Percentiles rank a stretch among this genome's conserved stretches.
Evolutionary conservation across 2,797 vertebrate species (phyloP).

Genomic region (Molossus alvarezi): DNA sequence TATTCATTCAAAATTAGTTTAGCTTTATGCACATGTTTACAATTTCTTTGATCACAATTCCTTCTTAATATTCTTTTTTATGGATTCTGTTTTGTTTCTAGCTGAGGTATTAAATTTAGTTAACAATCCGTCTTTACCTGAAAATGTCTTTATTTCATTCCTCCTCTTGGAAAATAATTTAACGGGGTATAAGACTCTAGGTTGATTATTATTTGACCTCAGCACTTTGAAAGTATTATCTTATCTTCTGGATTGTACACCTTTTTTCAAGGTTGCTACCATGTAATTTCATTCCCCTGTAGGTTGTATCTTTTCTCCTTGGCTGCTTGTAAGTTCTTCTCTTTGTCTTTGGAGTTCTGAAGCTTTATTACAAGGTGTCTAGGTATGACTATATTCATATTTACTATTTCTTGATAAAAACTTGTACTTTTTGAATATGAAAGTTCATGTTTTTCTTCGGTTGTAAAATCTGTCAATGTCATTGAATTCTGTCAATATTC

Average conservation of each 20-base stretch:
- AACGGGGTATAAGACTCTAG: not conserved
- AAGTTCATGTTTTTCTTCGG: not conserved
- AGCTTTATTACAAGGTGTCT: not conserved
- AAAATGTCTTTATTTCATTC: not conserved
- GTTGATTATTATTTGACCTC: not conserved
- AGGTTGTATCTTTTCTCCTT: not conserved
- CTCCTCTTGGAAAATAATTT: not conserved
- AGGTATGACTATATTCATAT: not conserved
- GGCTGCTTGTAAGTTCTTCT: slow-evolving; percentile 1
- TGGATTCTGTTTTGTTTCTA: not conserved
- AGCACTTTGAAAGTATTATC: not conserved
- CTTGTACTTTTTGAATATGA: not conserved
- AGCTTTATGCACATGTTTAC: not conserved
- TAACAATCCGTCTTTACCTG: not conserved
- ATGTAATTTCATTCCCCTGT: not conserved
- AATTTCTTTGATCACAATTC: slow-evolving; percentile 22
- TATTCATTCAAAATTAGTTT: not conserved
- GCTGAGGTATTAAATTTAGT: not conserved
- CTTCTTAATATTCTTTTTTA: not conserved
- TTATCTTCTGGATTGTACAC: not conserved
- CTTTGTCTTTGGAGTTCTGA: not conserved
- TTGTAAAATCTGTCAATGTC: not conserved
- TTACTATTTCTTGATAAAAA: not conserved
- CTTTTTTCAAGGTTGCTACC: slow-evolving; percentile 9
- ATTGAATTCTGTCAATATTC: not conserved